Evolutionary conservation across 2,888 invertebrate genomes (phyloP).

Genomic region (Drosophila flavopinicola): DNA sequence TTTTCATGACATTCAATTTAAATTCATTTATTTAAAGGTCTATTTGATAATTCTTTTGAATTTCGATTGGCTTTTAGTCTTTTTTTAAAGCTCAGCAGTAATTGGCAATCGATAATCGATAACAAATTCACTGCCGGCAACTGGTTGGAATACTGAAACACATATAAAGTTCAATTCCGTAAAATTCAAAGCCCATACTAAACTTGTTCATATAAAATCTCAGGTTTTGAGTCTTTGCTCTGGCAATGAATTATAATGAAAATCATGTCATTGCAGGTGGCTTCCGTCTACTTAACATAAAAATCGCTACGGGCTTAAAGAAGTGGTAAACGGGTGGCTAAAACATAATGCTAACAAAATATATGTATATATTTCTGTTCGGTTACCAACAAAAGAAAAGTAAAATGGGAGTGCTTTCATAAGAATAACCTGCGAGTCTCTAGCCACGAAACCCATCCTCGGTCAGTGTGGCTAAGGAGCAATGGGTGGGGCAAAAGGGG

Average conservation of each 20-base stretch:
- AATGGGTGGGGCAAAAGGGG: background rate
- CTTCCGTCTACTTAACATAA: background rate
- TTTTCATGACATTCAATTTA: too few species aligned
- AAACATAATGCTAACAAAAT: slow-evolving; percentile 21
- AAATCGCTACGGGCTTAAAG: background rate
- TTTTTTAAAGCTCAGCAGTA: too few species aligned
- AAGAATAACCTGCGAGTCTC: slow-evolving; percentile 4
- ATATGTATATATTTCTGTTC: slow-evolving; percentile 29
- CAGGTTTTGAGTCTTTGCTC: background rate
- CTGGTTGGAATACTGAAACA: too few species aligned
- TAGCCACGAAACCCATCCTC: background rate
- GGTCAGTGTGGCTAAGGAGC: background rate
- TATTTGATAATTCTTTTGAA: too few species aligned
- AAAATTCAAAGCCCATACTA: too few species aligned
- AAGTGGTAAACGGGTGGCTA: background rate
- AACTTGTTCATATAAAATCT: too few species aligned
- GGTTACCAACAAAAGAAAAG: slow-evolving; percentile 19
- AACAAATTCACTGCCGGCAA: too few species aligned
- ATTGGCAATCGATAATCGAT: too few species aligned
- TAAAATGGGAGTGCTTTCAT: slow-evolving; percentile 13
- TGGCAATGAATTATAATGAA: background rate
- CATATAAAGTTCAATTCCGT: too few species aligned
- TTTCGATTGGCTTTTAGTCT: too few species aligned
- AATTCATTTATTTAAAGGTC: too few species aligned
- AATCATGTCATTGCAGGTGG: background rate